Conservation (phyloP, 2,797 vertebrate species). For the Petrocephalus schoutedeni region DNA sequence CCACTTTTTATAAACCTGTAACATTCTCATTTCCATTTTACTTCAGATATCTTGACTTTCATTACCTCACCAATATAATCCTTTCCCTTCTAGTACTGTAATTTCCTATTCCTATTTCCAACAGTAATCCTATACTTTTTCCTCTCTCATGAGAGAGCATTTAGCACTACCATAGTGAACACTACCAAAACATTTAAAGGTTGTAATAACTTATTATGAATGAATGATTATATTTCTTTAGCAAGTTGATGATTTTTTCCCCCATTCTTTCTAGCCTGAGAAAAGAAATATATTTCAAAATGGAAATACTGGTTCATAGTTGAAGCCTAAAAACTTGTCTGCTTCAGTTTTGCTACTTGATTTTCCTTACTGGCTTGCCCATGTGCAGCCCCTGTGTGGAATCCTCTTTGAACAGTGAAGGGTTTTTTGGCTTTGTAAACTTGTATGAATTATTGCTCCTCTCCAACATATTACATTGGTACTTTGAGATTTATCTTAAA, state of each 20-base stretch:
- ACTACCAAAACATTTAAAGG: no score
- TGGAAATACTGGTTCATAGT: background rate
- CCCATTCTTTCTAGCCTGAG: background rate
- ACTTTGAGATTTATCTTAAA: no score
- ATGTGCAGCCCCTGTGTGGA: background rate
- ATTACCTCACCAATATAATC: background rate
- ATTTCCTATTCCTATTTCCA: background rate
- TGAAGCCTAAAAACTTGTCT: background rate
- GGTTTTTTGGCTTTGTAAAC: background rate
- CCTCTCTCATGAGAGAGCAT: no score
- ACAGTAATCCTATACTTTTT: no score
- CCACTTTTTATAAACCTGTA: background rate
- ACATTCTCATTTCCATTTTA: background rate
- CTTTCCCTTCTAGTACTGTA: background rate
- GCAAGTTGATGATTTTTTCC: background rate
- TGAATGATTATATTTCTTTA: no score
- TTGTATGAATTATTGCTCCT: background rate
- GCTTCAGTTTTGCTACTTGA: background rate
- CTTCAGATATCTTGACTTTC: background rate
- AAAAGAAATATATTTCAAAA: background rate
- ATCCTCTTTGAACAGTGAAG: background rate
- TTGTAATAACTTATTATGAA: no score
- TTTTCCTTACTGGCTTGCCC: background rate
- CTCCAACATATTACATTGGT: background rate
- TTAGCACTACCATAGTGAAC: no score